phyloP scores from a whole-genome alignment of 2,113 vertebrate genomes.

The Laterallus jamaicensis region DNA sequence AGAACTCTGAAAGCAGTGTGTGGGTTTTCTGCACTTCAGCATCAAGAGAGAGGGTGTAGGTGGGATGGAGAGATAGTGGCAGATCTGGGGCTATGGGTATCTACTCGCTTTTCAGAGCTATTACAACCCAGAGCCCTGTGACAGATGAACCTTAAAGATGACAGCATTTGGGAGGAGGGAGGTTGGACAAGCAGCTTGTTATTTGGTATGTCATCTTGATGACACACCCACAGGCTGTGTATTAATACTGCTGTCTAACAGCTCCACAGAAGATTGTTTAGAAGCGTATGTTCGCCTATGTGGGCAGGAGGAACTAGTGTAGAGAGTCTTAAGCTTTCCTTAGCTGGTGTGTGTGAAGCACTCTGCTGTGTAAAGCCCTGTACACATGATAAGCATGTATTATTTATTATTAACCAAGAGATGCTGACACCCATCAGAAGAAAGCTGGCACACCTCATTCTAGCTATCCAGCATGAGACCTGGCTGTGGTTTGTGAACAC shows the following conservation, averaged over 20 bases:
- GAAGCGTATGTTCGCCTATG: neutral
- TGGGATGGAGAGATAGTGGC: neutral
- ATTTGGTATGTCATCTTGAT: neutral
- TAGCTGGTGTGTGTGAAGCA: neutral
- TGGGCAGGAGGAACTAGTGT: neutral
- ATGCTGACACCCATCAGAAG: neutral
- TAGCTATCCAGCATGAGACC: neutral
- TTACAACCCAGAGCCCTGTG: neutral
- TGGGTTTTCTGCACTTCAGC: neutral
- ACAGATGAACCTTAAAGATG: neutral
- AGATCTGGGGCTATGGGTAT: neutral
- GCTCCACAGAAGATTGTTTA: neutral
- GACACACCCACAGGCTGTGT: slow-evolving; percentile 3
- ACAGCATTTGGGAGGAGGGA: neutral
- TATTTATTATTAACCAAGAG: slow-evolving; percentile 8
- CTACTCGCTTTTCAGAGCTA: neutral
- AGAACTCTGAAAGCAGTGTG: neutral
- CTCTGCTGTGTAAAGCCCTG: neutral
- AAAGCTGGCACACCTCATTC: neutral
- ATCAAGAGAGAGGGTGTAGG: neutral
- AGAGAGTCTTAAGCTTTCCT: neutral
- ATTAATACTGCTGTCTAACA: neutral
- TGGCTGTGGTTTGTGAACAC: neutral
- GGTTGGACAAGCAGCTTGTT: slow-evolving; percentile 14
- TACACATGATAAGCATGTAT: neutral